Evolutionary conservation across 2,113 vertebrate genomes (phyloP).

Genomic region (Sigmodon hispidus): DNA sequence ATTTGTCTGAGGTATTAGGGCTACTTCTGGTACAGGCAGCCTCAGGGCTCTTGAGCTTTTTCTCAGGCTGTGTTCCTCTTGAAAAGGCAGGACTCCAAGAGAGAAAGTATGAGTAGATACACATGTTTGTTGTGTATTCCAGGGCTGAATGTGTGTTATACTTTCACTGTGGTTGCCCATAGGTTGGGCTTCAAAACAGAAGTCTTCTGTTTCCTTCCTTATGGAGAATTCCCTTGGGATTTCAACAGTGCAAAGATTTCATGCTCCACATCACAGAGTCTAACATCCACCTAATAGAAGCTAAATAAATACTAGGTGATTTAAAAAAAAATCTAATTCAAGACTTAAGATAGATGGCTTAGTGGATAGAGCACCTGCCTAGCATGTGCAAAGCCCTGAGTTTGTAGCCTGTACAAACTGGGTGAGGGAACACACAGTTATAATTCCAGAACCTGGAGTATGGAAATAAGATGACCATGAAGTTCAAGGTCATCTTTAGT

Average conservation of each 20-base stretch:
- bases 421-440: not conserved
- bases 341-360: not conserved
- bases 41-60: not conserved
- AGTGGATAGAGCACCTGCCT: not conserved
- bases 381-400: not conserved
- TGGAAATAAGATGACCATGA: not conserved
- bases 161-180: not conserved
- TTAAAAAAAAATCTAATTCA: not conserved
- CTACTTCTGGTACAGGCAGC: not conserved
- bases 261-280: not conserved
- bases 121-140: too few species aligned
- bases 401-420: not conserved
- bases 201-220: not conserved
- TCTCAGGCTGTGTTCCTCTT: not conserved
- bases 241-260: not conserved
- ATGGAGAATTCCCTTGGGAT: not conserved
- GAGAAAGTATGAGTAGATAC: not conserved
- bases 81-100: not conserved
- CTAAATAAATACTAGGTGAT: not conserved
- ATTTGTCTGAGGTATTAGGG: not conserved
- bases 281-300: not conserved
- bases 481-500: not conserved
- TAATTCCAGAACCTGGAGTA: not conserved
- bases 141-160: too few species aligned
- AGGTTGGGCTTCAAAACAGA: not conserved